Conservation (phyloP, 2,888 invertebrate genomes). For the Drosophila anceps region DNA sequence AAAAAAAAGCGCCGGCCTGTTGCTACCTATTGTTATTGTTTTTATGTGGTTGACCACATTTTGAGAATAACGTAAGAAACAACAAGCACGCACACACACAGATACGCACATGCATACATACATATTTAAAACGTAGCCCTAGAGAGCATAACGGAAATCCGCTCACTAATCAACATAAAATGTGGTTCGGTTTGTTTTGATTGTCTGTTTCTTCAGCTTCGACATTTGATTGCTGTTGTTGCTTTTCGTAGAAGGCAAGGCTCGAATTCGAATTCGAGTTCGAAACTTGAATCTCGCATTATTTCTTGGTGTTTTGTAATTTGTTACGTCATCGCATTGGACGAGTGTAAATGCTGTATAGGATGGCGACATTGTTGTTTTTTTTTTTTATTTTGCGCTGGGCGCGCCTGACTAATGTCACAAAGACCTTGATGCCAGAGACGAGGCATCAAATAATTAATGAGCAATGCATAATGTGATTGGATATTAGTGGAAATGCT, state of each 20-base stretch:
- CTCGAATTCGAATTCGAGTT: constrained; percentile 2
- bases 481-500: neutral
- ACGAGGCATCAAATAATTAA: constrained; percentile 1
- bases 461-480: constrained; percentile 5
- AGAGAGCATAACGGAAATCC: constrained; percentile 54
- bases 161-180: constrained; percentile 53
- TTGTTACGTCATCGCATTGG: constrained; percentile 55
- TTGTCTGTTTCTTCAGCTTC: constrained; percentile 11
- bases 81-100: neutral
- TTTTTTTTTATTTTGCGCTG: constrained; percentile 4
- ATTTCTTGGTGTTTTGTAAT: constrained; percentile 28
- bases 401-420: constrained; percentile 31
- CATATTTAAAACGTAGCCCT: constrained; percentile 6
- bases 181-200: constrained; percentile 44
- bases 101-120: neutral
- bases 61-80: neutral
- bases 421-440: constrained; percentile 11
- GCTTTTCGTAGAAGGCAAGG: constrained; percentile 18
- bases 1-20: constrained; percentile 28
- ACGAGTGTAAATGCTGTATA: neutral
- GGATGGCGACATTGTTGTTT: constrained; percentile 49
- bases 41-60: constrained; percentile 12
- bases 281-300: constrained; percentile 20
- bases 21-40: constrained; percentile 19
- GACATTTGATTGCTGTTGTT: neutral